These are phyloP conservation scores for Diplolepis rosae DNA, from an alignment of 2,888 invertebrate species.

Conservation along the genomic window DNA sequence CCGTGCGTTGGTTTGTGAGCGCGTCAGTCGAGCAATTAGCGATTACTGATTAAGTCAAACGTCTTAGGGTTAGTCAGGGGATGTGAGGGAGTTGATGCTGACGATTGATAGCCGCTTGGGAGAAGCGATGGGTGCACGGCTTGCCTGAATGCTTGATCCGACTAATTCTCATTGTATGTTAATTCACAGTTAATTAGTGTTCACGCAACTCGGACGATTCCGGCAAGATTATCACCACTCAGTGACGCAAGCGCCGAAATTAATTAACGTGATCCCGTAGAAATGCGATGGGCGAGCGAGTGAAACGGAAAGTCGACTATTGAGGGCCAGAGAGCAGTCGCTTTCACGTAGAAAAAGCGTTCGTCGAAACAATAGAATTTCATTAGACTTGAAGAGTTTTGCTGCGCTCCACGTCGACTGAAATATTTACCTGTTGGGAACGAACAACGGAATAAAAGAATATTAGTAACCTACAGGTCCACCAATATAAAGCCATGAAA, in stretches of 20 bases:
- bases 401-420: conserved; percentile 9
- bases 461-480: conserved; percentile 6
- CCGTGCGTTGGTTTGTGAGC: conserved; percentile 66
- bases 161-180: conserved; percentile 58
- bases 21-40: conserved; percentile 72
- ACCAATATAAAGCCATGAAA: not conserved
- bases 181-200: conserved; percentile 56
- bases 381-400: conserved; percentile 29
- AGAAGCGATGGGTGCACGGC: conserved; percentile 64
- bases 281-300: conserved; percentile 11
- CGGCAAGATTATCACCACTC: conserved; percentile 41
- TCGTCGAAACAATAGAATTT: conserved; percentile 29
- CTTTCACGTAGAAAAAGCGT: conserved; percentile 27
- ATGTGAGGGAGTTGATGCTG: conserved; percentile 62
- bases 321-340: too few species aligned
- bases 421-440: conserved; percentile 24
- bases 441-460: conserved; percentile 4
- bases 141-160: conserved; percentile 55
- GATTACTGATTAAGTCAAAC: conserved; percentile 74
- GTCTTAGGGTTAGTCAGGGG: conserved; percentile 61
- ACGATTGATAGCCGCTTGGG: conserved; percentile 67
- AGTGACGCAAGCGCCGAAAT: conserved; percentile 48
- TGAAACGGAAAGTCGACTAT: conserved; percentile 2
- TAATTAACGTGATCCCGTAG: conserved; percentile 24
- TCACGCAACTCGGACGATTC: conserved; percentile 52